phyloP scores from a whole-genome alignment of 2,888 invertebrate genomes.

The Cryptus armator region DNA sequence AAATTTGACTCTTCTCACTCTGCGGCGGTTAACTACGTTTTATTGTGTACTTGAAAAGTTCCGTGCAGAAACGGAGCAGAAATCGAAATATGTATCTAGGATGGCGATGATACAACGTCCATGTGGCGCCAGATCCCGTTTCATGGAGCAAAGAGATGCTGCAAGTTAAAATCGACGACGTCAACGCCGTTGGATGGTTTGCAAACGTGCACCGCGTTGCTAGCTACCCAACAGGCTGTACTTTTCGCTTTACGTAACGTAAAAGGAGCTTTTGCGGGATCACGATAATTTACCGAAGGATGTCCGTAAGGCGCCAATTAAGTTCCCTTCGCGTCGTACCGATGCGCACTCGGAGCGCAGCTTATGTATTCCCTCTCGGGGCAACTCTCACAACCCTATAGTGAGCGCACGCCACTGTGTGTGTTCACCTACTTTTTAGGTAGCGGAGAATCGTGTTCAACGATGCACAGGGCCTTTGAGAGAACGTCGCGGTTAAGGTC shows the following conservation, averaged over 20 bases:
- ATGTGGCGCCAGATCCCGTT: background rate
- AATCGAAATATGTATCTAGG: background rate
- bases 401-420: conserved; percentile 27
- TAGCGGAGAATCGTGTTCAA: conserved; percentile 9
- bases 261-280: conserved; percentile 69
- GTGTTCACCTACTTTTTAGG: conserved; percentile 73
- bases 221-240: background rate
- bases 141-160: background rate
- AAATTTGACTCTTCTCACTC: too few relatives aligned
- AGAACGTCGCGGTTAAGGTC: conserved; percentile 30
- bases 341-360: conserved; percentile 16
- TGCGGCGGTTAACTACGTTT: too few relatives aligned
- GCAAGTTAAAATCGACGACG: conserved; percentile 1
- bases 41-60: too few relatives aligned
- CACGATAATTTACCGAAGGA: conserved; percentile 76
- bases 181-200: background rate
- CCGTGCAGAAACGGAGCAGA: background rate
- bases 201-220: conserved; percentile 1
- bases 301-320: conserved; percentile 78
- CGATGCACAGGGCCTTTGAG: conserved; percentile 36
- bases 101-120: background rate
- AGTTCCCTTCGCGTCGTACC: conserved; percentile 71
- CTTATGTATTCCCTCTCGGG: conserved; percentile 21
- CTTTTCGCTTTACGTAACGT: conserved; percentile 50
- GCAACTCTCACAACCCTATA: conserved; percentile 1